These are phyloP conservation scores for Hippolais icterina DNA, from an alignment of 2,113 vertebrate species.

Conservation along the genomic window DNA sequence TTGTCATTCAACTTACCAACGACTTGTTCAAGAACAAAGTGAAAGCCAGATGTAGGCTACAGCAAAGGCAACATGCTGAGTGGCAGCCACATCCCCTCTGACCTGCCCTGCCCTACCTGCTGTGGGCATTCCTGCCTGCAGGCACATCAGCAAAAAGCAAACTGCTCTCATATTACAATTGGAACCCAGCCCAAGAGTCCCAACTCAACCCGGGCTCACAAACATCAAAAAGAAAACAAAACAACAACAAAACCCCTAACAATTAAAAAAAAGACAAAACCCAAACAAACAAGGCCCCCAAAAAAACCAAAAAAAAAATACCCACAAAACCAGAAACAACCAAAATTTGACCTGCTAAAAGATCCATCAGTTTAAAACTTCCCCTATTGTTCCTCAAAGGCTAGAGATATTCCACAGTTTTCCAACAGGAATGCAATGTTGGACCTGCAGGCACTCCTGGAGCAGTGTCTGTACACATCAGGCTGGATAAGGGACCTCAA, in stretches of 20 bases:
- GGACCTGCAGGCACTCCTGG: neutral
- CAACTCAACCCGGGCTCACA: neutral
- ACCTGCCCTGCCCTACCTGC: neutral
- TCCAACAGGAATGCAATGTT: neutral
- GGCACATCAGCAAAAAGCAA: neutral
- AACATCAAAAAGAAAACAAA: neutral
- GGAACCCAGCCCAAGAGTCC: no score
- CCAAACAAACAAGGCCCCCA: no score
- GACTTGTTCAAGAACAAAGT: neutral
- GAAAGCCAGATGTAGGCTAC: neutral
- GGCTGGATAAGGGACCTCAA: neutral
- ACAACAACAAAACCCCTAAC: neutral
- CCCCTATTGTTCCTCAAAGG: neutral
- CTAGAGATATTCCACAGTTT: neutral
- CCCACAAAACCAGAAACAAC: neutral
- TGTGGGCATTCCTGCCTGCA: neutral
- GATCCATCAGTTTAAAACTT: neutral
- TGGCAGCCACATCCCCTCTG: neutral
- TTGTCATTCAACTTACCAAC: neutral
- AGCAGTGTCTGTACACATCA: fast-evolving
- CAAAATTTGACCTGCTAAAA: neutral
- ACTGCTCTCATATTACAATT: fast-evolving
- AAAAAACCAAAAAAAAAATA: no score
- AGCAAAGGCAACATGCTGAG: neutral
- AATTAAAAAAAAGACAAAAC: neutral